phyloP scores from a whole-genome alignment of 2,888 invertebrate genomes.

The Trissoscelio sp. region DNA sequence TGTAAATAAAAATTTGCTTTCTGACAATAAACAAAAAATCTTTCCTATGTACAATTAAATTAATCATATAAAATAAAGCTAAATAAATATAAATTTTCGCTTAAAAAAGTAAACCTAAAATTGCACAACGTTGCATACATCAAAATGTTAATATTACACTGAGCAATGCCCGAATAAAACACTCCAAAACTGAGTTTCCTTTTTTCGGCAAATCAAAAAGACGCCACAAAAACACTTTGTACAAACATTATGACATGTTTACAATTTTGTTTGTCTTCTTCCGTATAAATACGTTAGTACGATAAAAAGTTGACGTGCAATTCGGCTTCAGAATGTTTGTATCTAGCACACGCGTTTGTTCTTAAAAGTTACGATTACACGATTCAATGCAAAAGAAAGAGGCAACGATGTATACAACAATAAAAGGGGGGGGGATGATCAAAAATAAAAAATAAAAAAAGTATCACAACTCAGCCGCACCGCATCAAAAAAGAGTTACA shows the following conservation, averaged over 20 bases:
- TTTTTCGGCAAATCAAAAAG: conserved; percentile 31
- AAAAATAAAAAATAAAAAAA: conserved; percentile 42
- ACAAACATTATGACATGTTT: conserved; percentile 59
- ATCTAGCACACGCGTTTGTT: conserved; percentile 60
- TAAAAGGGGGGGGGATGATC: no score
- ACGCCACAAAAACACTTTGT: conserved; percentile 48
- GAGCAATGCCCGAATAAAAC: conserved; percentile 58
- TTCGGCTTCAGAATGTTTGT: conserved; percentile 57
- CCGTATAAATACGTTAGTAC: conserved; percentile 47
- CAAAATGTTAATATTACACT: conserved; percentile 64
- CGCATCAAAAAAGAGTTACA: conserved; percentile 5
- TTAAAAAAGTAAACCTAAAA: conserved; percentile 55
- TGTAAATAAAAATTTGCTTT: conserved; percentile 16
- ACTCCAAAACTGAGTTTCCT: conserved; percentile 33
- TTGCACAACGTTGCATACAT: conserved; percentile 50
- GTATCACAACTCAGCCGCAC: conserved; percentile 49
- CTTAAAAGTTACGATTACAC: conserved; percentile 63
- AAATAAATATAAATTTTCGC: not conserved
- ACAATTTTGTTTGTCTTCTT: conserved; percentile 12
- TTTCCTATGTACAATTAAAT: conserved; percentile 47
- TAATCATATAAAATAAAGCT: conserved; percentile 13
- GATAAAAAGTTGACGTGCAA: conserved; percentile 54
- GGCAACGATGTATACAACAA: conserved; percentile 48
- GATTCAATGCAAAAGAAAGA: conserved; percentile 53
- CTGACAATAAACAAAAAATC: not conserved